Evolutionary conservation across 2,113 vertebrate species (phyloP).

Genomic region (Addax nasomaculatus): DNA sequence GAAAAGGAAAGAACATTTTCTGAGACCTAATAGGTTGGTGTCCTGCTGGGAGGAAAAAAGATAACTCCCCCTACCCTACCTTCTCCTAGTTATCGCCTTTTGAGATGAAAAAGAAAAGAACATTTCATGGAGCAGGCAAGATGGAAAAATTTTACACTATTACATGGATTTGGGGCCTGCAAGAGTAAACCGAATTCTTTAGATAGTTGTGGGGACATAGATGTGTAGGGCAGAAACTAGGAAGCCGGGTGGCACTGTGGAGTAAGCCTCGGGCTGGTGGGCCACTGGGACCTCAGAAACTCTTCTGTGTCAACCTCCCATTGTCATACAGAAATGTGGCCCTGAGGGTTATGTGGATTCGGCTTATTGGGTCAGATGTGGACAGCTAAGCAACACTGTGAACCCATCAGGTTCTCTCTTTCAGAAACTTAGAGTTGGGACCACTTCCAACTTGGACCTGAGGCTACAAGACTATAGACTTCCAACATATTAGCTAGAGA

Average conservation of each 20-base stretch:
- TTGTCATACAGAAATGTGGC: not conserved
- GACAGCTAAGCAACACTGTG: not conserved
- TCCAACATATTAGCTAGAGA: not conserved
- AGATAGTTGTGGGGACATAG: not conserved
- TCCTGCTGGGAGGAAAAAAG: not conserved
- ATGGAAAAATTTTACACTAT: not conserved
- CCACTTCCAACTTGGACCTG: not conserved
- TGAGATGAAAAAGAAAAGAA: not conserved
- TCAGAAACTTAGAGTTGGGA: not conserved
- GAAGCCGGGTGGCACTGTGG: not conserved
- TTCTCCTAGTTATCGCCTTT: not conserved
- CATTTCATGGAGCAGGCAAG: not conserved
- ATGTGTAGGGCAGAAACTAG: not conserved
- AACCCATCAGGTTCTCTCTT: not conserved
- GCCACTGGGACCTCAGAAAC: not conserved
- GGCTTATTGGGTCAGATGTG: not conserved
- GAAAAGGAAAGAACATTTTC: not conserved
- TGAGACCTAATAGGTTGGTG: not conserved
- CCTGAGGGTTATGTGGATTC: not conserved
- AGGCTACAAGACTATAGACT: not conserved
- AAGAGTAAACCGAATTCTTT: not conserved
- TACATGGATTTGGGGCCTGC: not conserved
- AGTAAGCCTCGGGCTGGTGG: not conserved
- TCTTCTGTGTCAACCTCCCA: no score
- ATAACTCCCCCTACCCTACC: not conserved